phyloP scores from a whole-genome alignment of 92 coral and sea anemone genomes.

The Porites divaricata region DNA sequence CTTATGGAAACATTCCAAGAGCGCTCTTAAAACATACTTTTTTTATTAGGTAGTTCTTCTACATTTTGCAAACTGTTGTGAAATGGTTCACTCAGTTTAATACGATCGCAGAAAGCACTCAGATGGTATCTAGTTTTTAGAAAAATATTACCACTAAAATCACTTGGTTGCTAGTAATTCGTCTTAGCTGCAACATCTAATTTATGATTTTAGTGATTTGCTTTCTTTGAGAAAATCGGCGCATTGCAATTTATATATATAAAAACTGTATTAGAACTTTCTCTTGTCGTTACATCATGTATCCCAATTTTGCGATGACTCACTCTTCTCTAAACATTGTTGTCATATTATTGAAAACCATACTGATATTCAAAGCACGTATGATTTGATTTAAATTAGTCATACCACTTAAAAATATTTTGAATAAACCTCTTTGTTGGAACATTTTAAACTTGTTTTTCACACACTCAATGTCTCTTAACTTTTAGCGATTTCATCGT shows the following conservation, averaged over 20 bases:
- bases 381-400: background rate
- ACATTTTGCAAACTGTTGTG: too few species aligned
- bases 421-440: background rate
- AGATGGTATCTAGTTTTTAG: too few species aligned
- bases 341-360: background rate
- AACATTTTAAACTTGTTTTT: background rate
- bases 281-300: slow-evolving; percentile 4
- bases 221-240: background rate
- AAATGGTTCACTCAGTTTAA: too few species aligned
- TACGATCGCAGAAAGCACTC: too few species aligned
- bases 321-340: background rate
- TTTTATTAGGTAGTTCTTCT: too few species aligned
- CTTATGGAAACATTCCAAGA: too few species aligned
- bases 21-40: too few species aligned
- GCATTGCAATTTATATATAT: background rate
- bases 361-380: slow-evolving; percentile 13
- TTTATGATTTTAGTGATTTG: background rate
- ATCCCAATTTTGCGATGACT: slow-evolving; percentile 11
- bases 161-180: too few species aligned
- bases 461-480: background rate
- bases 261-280: background rate
- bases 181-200: too few species aligned
- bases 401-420: background rate
- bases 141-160: too few species aligned
- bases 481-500: too few species aligned